Percentiles rank a stretch among this genome's conserved stretches.
Conservation (phyloP, 2,113 vertebrate genomes). For the Bolborhynchus lineola region DNA sequence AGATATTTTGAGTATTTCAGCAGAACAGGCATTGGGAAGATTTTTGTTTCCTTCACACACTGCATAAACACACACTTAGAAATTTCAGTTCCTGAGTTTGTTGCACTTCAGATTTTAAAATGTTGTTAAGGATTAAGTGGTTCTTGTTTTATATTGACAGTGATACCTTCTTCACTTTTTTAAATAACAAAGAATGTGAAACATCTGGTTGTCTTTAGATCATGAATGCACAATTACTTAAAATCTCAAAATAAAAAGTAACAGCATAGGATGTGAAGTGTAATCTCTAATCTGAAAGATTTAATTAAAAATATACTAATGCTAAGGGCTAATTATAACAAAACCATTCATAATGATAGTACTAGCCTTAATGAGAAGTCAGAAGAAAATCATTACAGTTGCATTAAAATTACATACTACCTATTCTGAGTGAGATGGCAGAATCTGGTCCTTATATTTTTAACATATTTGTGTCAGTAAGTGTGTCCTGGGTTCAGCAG, state of each 20-base stretch:
- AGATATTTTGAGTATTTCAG: neutral
- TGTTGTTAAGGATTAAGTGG: neutral
- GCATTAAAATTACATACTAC: neutral
- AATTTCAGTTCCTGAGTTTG: slow-evolving; percentile 25
- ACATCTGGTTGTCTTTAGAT: neutral
- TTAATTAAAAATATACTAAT: neutral
- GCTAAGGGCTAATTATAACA: neutral
- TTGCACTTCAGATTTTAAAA: neutral
- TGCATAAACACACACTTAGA: neutral
- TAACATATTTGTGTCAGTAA: neutral
- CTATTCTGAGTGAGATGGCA: neutral
- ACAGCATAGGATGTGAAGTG: neutral
- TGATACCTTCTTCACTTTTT: slow-evolving; percentile 5
- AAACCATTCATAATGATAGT: neutral
- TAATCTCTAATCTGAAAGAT: neutral
- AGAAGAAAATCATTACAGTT: neutral
- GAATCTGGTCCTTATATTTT: neutral
- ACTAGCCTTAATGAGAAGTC: neutral
- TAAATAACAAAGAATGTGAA: neutral
- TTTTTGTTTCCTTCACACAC: neutral
- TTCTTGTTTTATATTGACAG: neutral
- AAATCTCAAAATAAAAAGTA: neutral
- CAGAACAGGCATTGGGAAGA: neutral
- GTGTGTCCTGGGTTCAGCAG: too few species aligned
- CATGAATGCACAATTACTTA: neutral